Percentiles rank a stretch among this genome's conserved stretches.
These are phyloP conservation scores for Lycia hirtaria DNA, from an alignment of 2,888 invertebrate species.

Conservation along the genomic window DNA sequence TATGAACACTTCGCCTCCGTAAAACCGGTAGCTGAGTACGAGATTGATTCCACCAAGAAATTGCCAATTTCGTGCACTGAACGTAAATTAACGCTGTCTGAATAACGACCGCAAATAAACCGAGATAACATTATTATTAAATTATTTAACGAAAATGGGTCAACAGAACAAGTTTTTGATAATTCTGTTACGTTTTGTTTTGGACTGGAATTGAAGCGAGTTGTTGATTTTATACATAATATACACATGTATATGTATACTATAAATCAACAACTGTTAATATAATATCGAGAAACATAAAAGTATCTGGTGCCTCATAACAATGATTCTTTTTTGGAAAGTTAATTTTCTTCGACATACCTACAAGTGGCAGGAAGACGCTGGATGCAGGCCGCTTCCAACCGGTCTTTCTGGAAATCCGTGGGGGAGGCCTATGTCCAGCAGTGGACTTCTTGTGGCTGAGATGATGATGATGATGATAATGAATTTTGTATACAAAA, in stretches of 20 bases:
- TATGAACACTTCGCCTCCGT: neutral
- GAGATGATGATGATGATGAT: no score
- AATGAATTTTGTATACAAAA: no score
- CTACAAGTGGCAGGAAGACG: no score
- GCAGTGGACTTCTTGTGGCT: no score
- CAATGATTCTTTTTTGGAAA: no score
- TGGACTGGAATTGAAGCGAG: constrained; percentile 6
- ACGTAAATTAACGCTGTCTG: constrained; percentile 40
- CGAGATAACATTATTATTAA: constrained; percentile 31
- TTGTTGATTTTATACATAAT: neutral
- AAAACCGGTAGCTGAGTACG: constrained; percentile 12
- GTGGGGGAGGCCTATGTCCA: no score
- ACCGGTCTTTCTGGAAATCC: no score
- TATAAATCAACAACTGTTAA: no score
- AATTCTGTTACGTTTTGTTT: constrained; percentile 11
- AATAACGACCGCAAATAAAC: constrained; percentile 37
- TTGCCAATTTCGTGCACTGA: constrained; percentile 42
- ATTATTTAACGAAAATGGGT: constrained; percentile 22
- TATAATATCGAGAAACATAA: no score
- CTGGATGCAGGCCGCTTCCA: no score
- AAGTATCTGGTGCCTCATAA: no score
- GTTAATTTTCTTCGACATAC: no score
- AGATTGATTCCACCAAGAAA: constrained; percentile 32
- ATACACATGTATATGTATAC: neutral
- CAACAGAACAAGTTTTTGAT: constrained; percentile 20